Conservation (phyloP, 2,888 invertebrate genomes). For the Empis stercorea region DNA sequence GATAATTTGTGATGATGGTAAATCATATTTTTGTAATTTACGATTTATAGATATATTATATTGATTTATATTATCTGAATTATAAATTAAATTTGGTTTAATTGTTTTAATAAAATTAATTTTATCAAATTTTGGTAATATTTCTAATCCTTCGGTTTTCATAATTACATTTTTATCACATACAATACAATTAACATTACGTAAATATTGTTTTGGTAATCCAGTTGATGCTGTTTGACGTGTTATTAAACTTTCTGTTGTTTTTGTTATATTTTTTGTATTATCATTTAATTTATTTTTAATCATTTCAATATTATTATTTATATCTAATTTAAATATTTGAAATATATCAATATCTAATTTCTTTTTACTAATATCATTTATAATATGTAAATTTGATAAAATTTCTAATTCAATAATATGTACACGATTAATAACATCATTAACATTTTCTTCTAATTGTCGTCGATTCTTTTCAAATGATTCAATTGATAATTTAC, state of each 20-base stretch:
- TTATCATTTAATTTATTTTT: too few species aligned
- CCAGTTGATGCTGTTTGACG: slow-evolving; percentile 16
- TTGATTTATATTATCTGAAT: slow-evolving; percentile 43
- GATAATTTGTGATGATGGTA: too few species aligned
- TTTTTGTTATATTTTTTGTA: background rate
- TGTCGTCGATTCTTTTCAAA: slow-evolving; percentile 44
- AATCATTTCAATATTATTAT: too few species aligned
- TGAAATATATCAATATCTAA: background rate
- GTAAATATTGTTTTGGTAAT: slow-evolving; percentile 49
- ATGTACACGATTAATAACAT: slow-evolving; percentile 21
- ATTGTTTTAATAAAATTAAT: slow-evolving; percentile 46
- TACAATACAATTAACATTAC: slow-evolving; percentile 62
- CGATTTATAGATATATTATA: slow-evolving; percentile 18
- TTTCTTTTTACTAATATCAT: background rate
- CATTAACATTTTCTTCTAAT: slow-evolving; percentile 25
- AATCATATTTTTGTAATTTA: slow-evolving; percentile 36
- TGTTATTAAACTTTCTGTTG: background rate
- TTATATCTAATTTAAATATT: too few species aligned
- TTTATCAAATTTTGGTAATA: slow-evolving; percentile 39
- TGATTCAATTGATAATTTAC: slow-evolving; percentile 60
- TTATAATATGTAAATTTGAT: background rate
- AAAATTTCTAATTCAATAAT: background rate
- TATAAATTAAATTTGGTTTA: slow-evolving; percentile 59
- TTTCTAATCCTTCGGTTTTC: slow-evolving; percentile 42
- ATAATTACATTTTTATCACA: slow-evolving; percentile 65